Evolutionary conservation across 2,113 vertebrate genomes (phyloP).

Genomic region (Lophotis ruficrista): DNA sequence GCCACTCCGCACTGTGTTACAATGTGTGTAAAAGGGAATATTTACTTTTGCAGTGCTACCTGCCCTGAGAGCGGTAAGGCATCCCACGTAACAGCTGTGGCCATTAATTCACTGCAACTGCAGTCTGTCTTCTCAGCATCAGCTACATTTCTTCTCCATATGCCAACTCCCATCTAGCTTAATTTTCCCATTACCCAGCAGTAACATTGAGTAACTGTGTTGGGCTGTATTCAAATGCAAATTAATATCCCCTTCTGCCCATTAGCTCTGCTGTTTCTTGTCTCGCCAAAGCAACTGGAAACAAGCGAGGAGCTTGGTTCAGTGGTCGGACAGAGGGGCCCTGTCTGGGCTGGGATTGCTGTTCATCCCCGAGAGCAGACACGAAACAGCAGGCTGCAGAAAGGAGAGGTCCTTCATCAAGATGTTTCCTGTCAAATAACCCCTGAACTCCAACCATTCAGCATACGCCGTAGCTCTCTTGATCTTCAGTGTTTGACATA

Average conservation of each 20-base stretch:
- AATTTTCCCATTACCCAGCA: conserved; percentile 54
- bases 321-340: conserved; percentile 29
- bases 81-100: conserved; percentile 21
- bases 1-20: not conserved
- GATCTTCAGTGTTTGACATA: not conserved
- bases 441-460: not conserved
- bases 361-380: not conserved
- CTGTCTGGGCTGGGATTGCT: not conserved
- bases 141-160: conserved; percentile 54
- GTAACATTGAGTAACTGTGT: conserved; percentile 53
- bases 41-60: conserved; percentile 4
- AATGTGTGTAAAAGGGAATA: not conserved
- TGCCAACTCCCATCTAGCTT: conserved; percentile 43
- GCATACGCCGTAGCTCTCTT: not conserved
- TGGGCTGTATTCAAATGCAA: conserved; percentile 64
- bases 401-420: conserved; percentile 17
- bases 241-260: conserved; percentile 55
- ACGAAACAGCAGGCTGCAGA: conserved; percentile 4
- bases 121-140: conserved; percentile 28
- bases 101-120: conserved; percentile 37
- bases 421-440: conserved; percentile 38
- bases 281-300: conserved; percentile 56
- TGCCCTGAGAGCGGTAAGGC: not conserved
- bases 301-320: not conserved
- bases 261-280: conserved; percentile 54